Percentiles rank a stretch among this genome's conserved stretches.
Evolutionary conservation across 2,113 vertebrate species (phyloP).

Genomic region (Trematomus loennbergii): DNA sequence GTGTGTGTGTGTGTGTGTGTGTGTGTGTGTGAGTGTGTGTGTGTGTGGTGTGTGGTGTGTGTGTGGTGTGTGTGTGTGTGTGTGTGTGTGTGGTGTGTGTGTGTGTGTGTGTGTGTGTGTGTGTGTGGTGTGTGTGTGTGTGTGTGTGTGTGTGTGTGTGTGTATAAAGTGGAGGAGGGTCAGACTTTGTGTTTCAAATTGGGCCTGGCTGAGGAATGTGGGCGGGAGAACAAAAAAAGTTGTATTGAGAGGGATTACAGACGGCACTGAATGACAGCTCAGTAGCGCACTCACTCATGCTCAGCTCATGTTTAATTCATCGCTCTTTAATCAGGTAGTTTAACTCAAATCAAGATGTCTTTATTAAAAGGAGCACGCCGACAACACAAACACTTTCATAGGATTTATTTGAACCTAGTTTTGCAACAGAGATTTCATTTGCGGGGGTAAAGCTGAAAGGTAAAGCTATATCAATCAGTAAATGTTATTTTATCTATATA

Average conservation of each 20-base stretch:
- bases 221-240: constrained; percentile 56
- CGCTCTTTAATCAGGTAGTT: constrained; percentile 48
- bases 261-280: constrained; percentile 43
- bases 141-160: constrained; percentile 27
- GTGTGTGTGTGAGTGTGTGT: constrained; percentile 30
- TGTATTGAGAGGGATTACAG: constrained; percentile 57
- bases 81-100: constrained; percentile 8
- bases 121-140: neutral
- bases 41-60: too few relatives aligned
- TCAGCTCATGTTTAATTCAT: constrained; percentile 59
- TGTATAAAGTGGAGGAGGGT: constrained; percentile 54
- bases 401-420: constrained; percentile 20
- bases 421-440: constrained; percentile 22
- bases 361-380: constrained; percentile 14
- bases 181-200: constrained; percentile 69
- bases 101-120: constrained; percentile 7
- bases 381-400: constrained; percentile 33
- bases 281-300: constrained; percentile 35
- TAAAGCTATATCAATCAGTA: neutral
- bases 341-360: constrained; percentile 56
- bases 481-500: too few relatives aligned
- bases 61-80: too few relatives aligned
- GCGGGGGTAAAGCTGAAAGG: neutral
- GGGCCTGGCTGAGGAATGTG: constrained; percentile 66
- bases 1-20: constrained; percentile 1